Conservation (phyloP, 1,140 invertebrate species). For the Macrocentrus cingulum region DNA sequence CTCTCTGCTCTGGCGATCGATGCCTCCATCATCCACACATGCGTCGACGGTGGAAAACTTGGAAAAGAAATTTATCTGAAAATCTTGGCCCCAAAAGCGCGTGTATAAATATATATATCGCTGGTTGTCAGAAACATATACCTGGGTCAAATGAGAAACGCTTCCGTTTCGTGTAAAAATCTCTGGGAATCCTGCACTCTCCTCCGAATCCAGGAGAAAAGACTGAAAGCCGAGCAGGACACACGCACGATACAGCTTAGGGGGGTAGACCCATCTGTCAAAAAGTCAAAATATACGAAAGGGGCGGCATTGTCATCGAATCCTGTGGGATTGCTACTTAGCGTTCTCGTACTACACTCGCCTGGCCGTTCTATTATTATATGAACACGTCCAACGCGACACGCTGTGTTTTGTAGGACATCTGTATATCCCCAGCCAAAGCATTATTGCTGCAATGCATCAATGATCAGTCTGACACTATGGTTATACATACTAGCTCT, state of each 20-base stretch:
- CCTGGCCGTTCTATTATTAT: constrained; percentile 9
- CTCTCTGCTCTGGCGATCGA: not conserved
- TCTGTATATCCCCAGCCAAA: constrained; percentile 40
- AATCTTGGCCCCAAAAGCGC: no score
- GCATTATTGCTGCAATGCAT: no score
- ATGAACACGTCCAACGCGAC: not conserved
- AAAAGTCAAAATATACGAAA: constrained; percentile 55
- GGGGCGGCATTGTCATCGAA: constrained; percentile 43
- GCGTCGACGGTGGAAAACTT: not conserved
- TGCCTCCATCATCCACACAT: constrained; percentile 8
- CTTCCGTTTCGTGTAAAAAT: constrained; percentile 28
- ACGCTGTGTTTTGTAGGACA: constrained; percentile 45
- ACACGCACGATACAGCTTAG: constrained; percentile 21
- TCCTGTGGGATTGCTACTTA: constrained; percentile 55
- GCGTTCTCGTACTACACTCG: constrained; percentile 37
- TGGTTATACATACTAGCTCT: no score
- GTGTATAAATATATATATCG: no score
- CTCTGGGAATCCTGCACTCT: not conserved
- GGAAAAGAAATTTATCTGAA: no score
- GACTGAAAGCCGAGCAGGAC: constrained; percentile 15
- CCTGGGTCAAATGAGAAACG: constrained; percentile 24
- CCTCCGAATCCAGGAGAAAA: not conserved
- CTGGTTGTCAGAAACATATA: not conserved
- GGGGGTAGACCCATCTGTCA: constrained; percentile 47
- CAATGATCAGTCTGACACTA: no score